A percentile compares a stretch with the other conserved stretches of the same genome.
Evolutionary conservation across 2,113 vertebrate genomes (phyloP).

Genomic region (Podilymbus podiceps): DNA sequence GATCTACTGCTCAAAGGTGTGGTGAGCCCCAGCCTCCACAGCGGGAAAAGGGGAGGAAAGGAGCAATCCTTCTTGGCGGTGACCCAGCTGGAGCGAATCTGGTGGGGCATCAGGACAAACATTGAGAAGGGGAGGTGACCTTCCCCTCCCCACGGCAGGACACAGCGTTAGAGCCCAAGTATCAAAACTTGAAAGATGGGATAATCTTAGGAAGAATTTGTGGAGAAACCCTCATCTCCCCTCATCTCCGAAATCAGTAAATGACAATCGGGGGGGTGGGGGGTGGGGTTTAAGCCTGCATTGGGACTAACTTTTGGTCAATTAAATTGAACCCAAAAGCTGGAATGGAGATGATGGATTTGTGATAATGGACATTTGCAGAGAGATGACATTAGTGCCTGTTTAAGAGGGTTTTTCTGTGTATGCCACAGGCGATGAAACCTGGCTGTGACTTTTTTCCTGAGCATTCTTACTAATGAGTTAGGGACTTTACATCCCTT

Average conservation of each 20-base stretch:
- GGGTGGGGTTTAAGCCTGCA: background rate
- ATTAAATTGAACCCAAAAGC: background rate
- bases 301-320: background rate
- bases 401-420: background rate
- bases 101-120: background rate
- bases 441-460: background rate
- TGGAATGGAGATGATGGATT: background rate
- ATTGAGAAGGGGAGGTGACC: background rate
- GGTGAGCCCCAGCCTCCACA: background rate
- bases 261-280: too few species aligned
- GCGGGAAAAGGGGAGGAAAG: background rate
- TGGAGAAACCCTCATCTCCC: background rate
- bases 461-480: background rate
- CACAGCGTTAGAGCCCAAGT: accelerated
- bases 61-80: background rate
- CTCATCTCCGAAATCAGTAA: background rate
- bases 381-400: background rate
- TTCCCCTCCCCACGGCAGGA: background rate
- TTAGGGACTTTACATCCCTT: background rate
- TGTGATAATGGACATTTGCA: background rate
- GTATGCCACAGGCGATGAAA: background rate
- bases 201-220: background rate
- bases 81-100: background rate
- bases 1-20: background rate
- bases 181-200: background rate